Base-by-base conservation (phyloP, 2,888 invertebrate species). In the Polydrusus cervinus region DNA sequence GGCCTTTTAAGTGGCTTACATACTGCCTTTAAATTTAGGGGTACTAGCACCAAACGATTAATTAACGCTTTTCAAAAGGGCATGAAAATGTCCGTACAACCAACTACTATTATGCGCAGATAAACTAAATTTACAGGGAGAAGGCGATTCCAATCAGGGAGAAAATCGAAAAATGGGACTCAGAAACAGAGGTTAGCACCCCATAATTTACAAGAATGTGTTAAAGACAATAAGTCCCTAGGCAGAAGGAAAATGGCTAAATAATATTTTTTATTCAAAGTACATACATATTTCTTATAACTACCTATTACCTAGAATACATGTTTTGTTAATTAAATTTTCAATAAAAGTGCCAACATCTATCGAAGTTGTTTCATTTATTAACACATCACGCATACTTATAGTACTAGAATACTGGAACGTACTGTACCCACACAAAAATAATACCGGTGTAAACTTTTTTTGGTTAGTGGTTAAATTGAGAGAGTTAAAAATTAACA, bases 131-230 rank as follows among this genome's bases (percentile, higher is more conserved):
- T 68, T 25, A 62, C 62, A 69, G 68, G 68, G 68, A 68, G 62
- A 69, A 68, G 68, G 68, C 55, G 61, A 68, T 40, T 61, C 45
- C 49, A 51, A 68, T 67, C 67, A 61, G 68, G 62, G 61, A 16
- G 65, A 66, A 55, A 66, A 66, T 30, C 45, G 60, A 60, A 71
- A 71, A 38, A 25, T 65, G 40, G 34, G 65, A 65, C 43, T 65
- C 25, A 57, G 45, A 72, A 70, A 43, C 47, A 34, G 68, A 68
- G 53, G 60, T 49, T 38, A 68, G 68, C 67, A 45, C 68, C 62
- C 8, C 68, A 74, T 45, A 51, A 68, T 68, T 62, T 74, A 30
- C 53, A 68, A 74, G 43, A 14, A 18, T 74, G 68, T 53, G 62
- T 74, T 62, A 68, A 74, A 30, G 57, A 20, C 6, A 74, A 74